Evolutionary conservation across 2,888 invertebrate genomes (phyloP).

Genomic region (Hyalella azteca): DNA sequence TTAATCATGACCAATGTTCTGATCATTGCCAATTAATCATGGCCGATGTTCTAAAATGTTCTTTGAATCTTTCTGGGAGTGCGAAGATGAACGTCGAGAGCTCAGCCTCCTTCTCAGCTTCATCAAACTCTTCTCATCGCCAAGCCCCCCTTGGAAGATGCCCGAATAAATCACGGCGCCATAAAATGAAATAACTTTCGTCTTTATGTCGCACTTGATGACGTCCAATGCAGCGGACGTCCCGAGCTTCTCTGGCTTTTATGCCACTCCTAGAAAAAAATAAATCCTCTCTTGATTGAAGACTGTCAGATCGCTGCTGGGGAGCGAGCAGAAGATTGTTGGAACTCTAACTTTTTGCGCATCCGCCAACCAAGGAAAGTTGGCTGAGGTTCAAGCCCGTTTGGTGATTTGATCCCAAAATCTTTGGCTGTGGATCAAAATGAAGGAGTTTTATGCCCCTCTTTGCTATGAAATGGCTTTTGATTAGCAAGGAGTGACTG

Average conservation of each 20-base stretch:
- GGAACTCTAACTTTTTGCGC: neutral
- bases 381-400: constrained; percentile 17
- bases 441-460: constrained; percentile 31
- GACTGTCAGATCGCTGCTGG: constrained; percentile 11
- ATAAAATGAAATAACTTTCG: constrained; percentile 36
- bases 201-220: constrained; percentile 37
- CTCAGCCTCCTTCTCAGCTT: neutral
- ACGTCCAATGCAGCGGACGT: constrained; percentile 28
- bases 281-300: constrained; percentile 35
- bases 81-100: too few species aligned
- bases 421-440: constrained; percentile 36
- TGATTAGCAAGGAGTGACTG: constrained; percentile 32
- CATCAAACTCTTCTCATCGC: neutral
- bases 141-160: neutral
- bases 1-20: too few species aligned
- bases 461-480: constrained; percentile 33
- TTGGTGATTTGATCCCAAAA: constrained; percentile 23
- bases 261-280: constrained; percentile 29
- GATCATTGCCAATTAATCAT: too few species aligned
- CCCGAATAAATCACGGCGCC: constrained; percentile 32
- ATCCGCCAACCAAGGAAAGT: neutral
- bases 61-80: too few species aligned
- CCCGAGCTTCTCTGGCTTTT: constrained; percentile 19
- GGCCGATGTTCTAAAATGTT: too few species aligned
- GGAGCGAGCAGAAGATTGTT: neutral